Evolutionary conservation across 2,888 invertebrate species (phyloP), one percentile per base, ranked within the genome.

Genomic region (Syrphus vitripennis): DNA sequence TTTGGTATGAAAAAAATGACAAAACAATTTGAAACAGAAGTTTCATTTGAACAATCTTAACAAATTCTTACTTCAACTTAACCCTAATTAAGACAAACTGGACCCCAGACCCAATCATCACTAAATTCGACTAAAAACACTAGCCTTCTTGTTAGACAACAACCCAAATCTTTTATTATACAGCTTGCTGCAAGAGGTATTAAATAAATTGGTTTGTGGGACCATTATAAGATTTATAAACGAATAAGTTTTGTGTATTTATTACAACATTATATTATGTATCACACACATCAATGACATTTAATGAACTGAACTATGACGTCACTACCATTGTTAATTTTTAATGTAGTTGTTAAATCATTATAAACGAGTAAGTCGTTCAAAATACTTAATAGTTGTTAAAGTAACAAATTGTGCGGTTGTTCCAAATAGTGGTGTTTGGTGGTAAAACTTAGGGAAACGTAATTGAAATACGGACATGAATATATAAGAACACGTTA

Each of bases 281-380:
- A 82, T 55, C 61, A 65, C 65, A 48, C 21, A 45, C 40, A 55
- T 75, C 69, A 67, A 63, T 76, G 72, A 55, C 53, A 67, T 37
- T 53, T 74, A 74, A 69, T 83, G 57, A 61, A 42, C 72, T 31
- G 59, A 45, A 69, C 69, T 69, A 78, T 83, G 83, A 69, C 69
- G 78, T 74, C 83, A 78, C 78, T 61, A 76, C 65, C 34, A 24
- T 31, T n/a, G 24, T 61, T 24, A 61, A 61, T 37, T 37, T 19
- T 59, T 21, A 19, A 34, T 14, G 14, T n/a, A n/a, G n/a, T n/a
- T n/a, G 16, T 31, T 29, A 31, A 55, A 19, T 59, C 14, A 31
- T 31, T 16, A n/a, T 29, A n/a, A n/a, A n/a, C n/a, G n/a, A n/a
- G n/a, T n/a, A n/a, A n/a, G n/a, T n/a, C n/a, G n/a, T n/a, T n/a